Evolutionary conservation across 2,888 invertebrate genomes (phyloP).

Genomic region (Euzophera pinguis): DNA sequence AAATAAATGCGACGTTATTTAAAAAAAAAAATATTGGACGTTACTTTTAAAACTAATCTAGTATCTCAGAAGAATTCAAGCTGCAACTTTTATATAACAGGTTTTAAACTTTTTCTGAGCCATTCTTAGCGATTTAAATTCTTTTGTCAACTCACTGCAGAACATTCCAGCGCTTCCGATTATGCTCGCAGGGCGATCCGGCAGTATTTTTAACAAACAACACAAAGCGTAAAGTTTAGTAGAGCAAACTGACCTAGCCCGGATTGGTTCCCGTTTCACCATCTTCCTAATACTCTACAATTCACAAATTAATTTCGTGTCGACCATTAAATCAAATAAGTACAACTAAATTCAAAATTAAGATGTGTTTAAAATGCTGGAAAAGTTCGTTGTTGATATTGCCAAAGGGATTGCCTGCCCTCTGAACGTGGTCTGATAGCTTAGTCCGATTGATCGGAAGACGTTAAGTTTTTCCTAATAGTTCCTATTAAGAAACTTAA

Average conservation of each 20-base stretch:
- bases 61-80: background rate
- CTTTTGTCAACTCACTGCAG: conserved; percentile 3
- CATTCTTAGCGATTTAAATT: conserved; percentile 10
- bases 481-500: too few relatives aligned
- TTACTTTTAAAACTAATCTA: background rate
- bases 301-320: background rate
- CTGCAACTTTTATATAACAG: background rate
- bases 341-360: too few relatives aligned
- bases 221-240: conserved; percentile 16
- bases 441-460: too few relatives aligned
- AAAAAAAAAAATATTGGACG: background rate
- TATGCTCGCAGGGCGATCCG: conserved; percentile 3
- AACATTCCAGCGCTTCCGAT: conserved; percentile 7
- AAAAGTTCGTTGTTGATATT: background rate
- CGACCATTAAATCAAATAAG: too few relatives aligned
- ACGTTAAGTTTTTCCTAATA: too few relatives aligned
- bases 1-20: too few relatives aligned
- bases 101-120: conserved; percentile 1
- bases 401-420: too few relatives aligned
- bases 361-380: too few relatives aligned
- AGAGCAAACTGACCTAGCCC: conserved; percentile 12
- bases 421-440: too few relatives aligned
- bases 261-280: background rate
- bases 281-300: background rate
- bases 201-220: conserved; percentile 18